These are phyloP conservation scores for Protaetia brevitarsis DNA, from an alignment of 1,140 invertebrate species.

Conservation along the genomic window DNA sequence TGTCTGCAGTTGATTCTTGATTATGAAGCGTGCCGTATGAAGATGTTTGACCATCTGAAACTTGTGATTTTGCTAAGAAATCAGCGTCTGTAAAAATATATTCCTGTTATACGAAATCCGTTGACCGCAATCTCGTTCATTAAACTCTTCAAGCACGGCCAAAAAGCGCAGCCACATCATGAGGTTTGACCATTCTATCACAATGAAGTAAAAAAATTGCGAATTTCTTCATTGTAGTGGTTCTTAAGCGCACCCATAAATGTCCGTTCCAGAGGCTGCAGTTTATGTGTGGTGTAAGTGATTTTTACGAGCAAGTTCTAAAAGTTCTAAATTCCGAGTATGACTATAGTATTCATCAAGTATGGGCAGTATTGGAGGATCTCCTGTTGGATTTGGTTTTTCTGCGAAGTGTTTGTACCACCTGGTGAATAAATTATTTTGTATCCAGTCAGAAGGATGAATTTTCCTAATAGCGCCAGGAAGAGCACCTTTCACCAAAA, in stretches of 20 bases:
- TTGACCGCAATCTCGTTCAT: background rate
- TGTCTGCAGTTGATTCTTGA: background rate
- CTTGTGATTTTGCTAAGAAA: background rate
- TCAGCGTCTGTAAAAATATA: background rate
- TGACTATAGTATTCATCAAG: background rate
- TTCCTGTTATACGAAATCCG: background rate
- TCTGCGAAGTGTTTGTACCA: conserved; percentile 43
- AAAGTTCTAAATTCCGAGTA: background rate
- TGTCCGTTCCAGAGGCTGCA: conserved; percentile 47
- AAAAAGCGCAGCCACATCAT: background rate
- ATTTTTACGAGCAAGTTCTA: conserved; percentile 31
- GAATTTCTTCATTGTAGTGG: conserved; percentile 42
- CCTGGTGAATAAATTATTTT: conserved; percentile 34
- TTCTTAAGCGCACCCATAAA: conserved; percentile 47
- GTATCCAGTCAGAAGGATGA: conserved; percentile 31
- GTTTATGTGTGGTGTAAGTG: conserved; percentile 45
- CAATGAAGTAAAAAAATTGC: conserved; percentile 40
- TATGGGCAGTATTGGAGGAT: conserved; percentile 9
- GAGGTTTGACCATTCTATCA: background rate
- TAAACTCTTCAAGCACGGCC: background rate
- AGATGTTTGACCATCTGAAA: conserved; percentile 5
- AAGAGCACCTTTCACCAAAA: conserved; percentile 28
- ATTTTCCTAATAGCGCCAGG: conserved; percentile 20
- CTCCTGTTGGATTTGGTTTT: conserved; percentile 29
- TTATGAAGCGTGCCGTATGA: background rate